Percentiles rank a stretch among this genome's conserved stretches.
These are phyloP conservation scores for Pseudanteris insignis DNA, from an alignment of 2,888 invertebrate genomes.

Conservation along the genomic window DNA sequence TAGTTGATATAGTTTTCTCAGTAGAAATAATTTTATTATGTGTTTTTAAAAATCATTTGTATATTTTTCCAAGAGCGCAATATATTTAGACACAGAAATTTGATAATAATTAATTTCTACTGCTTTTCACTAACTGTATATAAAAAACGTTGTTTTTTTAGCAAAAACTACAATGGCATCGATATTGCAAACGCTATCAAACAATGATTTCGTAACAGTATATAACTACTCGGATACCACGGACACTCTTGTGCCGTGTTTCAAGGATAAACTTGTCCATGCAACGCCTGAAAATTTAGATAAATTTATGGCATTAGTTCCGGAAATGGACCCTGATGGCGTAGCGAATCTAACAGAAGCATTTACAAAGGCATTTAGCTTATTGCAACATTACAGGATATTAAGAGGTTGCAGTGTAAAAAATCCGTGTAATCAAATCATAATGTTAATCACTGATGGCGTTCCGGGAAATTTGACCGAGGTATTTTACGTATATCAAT, in stretches of 20 bases:
- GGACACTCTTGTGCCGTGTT: conserved; percentile 83
- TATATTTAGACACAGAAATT: too few species aligned
- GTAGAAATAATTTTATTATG: too few species aligned
- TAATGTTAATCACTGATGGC: conserved; percentile 97
- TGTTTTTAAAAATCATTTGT: too few species aligned
- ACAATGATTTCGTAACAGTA: conserved; percentile 97
- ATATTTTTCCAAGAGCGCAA: too few species aligned
- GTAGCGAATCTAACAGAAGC: conserved; percentile 87
- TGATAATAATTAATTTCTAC: too few species aligned
- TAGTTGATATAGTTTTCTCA: too few species aligned
- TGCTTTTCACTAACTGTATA: too few species aligned
- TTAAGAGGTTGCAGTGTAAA: conserved; percentile 69
- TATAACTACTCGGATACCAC: conserved; percentile 81
- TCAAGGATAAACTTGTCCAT: conserved; percentile 83
- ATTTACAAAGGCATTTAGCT: conserved; percentile 83
- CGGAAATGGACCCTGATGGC: conserved; percentile 75
- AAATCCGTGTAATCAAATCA: conserved; percentile 89
- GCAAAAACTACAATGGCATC: conserved; percentile 77
- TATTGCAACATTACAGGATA: conserved; percentile 74
- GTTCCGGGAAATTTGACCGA: conserved; percentile 88
- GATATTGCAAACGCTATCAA: conserved; percentile 93
- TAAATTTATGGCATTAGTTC: conserved; percentile 77
- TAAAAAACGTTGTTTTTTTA: conserved; percentile 31
- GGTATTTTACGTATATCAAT: conserved; percentile 46
- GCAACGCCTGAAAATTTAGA: conserved; percentile 86